Conservation (phyloP, 2,888 invertebrate genomes). For the Neuroscelio doddi region DNA sequence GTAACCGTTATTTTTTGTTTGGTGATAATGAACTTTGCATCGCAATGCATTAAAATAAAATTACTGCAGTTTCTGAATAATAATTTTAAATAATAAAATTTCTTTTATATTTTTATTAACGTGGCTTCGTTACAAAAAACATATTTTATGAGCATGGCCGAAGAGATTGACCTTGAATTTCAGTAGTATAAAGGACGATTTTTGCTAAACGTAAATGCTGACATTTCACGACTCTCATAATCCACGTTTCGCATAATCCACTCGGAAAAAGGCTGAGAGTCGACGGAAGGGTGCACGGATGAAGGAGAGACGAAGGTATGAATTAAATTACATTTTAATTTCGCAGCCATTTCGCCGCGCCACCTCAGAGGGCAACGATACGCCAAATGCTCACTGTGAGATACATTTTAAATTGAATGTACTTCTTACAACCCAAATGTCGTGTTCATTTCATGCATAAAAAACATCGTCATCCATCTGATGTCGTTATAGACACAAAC, state of each 20-base stretch:
- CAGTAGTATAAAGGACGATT: conserved; percentile 24
- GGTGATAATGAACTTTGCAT: too few relatives aligned
- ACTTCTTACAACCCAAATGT: conserved; percentile 52
- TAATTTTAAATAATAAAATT: not conserved
- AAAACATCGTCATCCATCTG: conserved; percentile 25
- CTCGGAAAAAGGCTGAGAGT: conserved; percentile 41
- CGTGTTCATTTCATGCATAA: conserved; percentile 34
- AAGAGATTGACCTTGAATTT: conserved; percentile 41
- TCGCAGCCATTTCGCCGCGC: conserved; percentile 64
- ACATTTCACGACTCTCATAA: conserved; percentile 38
- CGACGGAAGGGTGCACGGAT: conserved; percentile 38
- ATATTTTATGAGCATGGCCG: conserved; percentile 24
- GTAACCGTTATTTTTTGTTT: too few relatives aligned
- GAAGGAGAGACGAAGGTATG: conserved; percentile 48
- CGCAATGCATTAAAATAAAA: too few relatives aligned
- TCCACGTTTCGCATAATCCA: conserved; percentile 42
- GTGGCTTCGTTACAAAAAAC: conserved; percentile 18
- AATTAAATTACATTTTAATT: conserved; percentile 71
- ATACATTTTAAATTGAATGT: conserved; percentile 69
- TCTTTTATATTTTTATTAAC: not conserved
- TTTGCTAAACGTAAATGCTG: conserved; percentile 28
- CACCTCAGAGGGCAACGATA: conserved; percentile 54
- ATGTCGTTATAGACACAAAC: conserved; percentile 28
- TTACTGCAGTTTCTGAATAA: too few relatives aligned
- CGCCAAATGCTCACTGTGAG: conserved; percentile 64